Evolutionary conservation across 2,113 vertebrate genomes (phyloP).

Genomic region (Ornithorhynchus anatinus): DNA sequence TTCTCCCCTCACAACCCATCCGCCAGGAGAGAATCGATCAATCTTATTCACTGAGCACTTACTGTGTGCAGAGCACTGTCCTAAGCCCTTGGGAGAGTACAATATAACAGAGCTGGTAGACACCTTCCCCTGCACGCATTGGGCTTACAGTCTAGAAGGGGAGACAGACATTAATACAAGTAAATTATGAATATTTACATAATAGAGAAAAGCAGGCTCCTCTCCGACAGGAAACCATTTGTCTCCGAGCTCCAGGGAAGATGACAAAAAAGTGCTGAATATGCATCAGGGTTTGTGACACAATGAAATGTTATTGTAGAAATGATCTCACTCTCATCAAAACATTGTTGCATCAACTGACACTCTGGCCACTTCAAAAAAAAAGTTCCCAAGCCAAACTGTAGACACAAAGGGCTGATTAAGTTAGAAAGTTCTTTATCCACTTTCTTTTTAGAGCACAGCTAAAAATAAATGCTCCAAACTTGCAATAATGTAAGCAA

Average conservation of each 20-base stretch:
- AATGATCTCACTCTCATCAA: neutral
- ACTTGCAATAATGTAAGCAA: slow-evolving; percentile 43
- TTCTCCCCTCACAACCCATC: slow-evolving; percentile 1
- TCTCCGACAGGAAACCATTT: slow-evolving; percentile 43
- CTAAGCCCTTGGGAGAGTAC: too few relatives aligned
- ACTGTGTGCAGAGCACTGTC: too few relatives aligned
- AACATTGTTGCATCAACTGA: slow-evolving; percentile 22
- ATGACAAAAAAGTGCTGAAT: neutral
- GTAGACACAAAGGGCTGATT: slow-evolving; percentile 11
- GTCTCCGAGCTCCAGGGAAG: slow-evolving; percentile 15
- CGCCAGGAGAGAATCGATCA: neutral
- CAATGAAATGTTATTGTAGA: slow-evolving; percentile 15
- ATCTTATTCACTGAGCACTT: neutral
- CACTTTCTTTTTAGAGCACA: slow-evolving; percentile 31
- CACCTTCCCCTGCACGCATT: neutral
- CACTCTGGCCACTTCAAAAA: neutral
- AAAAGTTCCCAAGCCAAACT: slow-evolving; percentile 12
- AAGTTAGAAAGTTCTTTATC: slow-evolving; percentile 29
- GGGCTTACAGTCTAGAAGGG: slow-evolving; percentile 11
- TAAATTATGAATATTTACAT: too few relatives aligned
- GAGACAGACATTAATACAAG: too few relatives aligned
- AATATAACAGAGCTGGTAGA: neutral
- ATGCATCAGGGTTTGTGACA: neutral
- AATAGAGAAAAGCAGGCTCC: too few relatives aligned
- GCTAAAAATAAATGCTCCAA: slow-evolving; percentile 53